These are phyloP conservation scores for Eristalinus aeneus DNA, from an alignment of 2,888 invertebrate genomes.

Conservation along the genomic window DNA sequence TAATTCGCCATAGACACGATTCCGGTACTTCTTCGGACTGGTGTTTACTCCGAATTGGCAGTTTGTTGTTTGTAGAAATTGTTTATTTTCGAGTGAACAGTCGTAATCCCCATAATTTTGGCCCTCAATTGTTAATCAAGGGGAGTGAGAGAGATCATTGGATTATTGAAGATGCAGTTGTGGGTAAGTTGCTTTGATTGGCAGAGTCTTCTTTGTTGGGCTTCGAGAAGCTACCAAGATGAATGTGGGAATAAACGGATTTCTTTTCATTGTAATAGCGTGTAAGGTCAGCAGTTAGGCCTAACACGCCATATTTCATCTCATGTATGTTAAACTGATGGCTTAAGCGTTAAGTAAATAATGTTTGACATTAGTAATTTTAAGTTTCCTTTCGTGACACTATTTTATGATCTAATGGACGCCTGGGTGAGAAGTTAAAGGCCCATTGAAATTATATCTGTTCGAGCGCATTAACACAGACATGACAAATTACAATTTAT, in stretches of 20 bases:
- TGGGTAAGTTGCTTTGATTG: constrained; percentile 44
- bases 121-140: constrained; percentile 14
- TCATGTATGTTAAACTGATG: constrained; percentile 2
- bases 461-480: constrained; percentile 4
- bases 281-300: no score
- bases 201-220: neutral
- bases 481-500: constrained; percentile 6
- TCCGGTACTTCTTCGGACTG: neutral
- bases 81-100: constrained; percentile 1
- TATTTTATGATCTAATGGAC: constrained; percentile 20
- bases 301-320: constrained; percentile 45
- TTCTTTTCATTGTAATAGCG: neutral
- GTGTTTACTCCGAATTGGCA: constrained; percentile 11
- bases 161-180: constrained; percentile 54
- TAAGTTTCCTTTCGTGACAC: constrained; percentile 12
- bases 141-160: constrained; percentile 5
- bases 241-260: constrained; percentile 37
- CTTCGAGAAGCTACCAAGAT: constrained; percentile 11
- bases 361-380: constrained; percentile 18
- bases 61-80: constrained; percentile 52
- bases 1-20: constrained; percentile 57
- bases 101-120: constrained; percentile 36
- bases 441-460: constrained; percentile 36
- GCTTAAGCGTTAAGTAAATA: constrained; percentile 14
- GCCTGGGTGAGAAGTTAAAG: constrained; percentile 39